phyloP scores from a whole-genome alignment of 2,888 invertebrate species.

The Fragum sueziense region DNA sequence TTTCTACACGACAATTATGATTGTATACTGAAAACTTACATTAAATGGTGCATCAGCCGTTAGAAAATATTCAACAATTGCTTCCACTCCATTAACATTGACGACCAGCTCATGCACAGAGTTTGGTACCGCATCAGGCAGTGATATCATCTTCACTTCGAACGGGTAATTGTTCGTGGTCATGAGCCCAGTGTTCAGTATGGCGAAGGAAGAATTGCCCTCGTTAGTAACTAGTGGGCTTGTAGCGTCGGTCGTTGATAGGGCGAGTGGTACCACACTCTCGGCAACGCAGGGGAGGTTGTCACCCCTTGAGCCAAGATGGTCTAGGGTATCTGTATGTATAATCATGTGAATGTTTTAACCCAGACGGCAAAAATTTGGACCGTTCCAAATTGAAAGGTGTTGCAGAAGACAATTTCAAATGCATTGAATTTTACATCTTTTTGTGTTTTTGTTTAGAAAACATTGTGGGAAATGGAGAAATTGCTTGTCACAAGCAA shows the following conservation, averaged over 20 bases:
- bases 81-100: neutral
- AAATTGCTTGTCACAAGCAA: neutral
- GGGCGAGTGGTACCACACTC: neutral
- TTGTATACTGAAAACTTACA: slow-evolving; percentile 2
- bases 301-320: neutral
- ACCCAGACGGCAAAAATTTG: neutral
- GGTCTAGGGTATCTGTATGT: neutral
- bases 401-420: no score
- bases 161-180: neutral
- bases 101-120: neutral
- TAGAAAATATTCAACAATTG: neutral
- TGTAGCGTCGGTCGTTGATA: neutral
- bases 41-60: neutral
- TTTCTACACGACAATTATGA: no score
- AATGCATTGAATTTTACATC: neutral
- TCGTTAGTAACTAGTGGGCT: neutral
- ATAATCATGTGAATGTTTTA: no score
- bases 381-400: no score
- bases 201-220: neutral
- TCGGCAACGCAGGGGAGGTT: neutral
- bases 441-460: neutral
- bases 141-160: neutral
- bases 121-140: neutral
- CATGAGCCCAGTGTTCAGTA: neutral
- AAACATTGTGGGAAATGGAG: neutral